Conservation (phyloP, 2,888 invertebrate species). For the Ametastegia equiseti region DNA sequence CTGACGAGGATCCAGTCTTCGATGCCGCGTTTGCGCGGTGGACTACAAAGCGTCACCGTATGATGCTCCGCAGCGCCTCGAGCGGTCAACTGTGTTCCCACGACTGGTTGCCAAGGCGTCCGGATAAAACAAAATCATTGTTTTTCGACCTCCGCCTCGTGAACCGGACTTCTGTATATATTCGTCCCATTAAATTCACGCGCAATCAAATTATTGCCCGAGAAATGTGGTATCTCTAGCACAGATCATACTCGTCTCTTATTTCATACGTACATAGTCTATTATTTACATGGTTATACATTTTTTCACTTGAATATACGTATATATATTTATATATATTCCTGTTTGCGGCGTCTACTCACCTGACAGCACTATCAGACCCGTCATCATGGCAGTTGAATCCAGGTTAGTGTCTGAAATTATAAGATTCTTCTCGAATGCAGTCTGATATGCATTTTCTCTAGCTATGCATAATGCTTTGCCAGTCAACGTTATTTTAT, state of each 20-base stretch:
- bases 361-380: background rate
- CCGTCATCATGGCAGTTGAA: slow-evolving; percentile 42
- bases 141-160: slow-evolving; percentile 39
- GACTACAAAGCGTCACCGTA: background rate
- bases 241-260: background rate
- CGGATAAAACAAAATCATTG: slow-evolving; percentile 43
- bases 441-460: background rate
- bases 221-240: background rate
- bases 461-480: background rate
- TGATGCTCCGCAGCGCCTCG: slow-evolving; percentile 11
- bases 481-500: background rate
- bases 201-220: background rate
- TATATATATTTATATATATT: background rate
- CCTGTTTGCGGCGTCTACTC: background rate
- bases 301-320: background rate
- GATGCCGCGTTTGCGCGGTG: slow-evolving; percentile 38
- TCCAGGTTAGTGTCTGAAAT: slow-evolving; percentile 25
- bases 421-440: background rate
- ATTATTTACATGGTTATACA: background rate
- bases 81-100: slow-evolving; percentile 13
- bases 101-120: slow-evolving; percentile 35
- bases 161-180: slow-evolving; percentile 22
- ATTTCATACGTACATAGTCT: background rate
- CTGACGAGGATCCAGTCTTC: background rate
- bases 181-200: background rate